A percentile compares a stretch with the other conserved stretches of the same genome.
phyloP scores from a whole-genome alignment of 1,140 invertebrate species.

The Trichonephila inaurata region DNA sequence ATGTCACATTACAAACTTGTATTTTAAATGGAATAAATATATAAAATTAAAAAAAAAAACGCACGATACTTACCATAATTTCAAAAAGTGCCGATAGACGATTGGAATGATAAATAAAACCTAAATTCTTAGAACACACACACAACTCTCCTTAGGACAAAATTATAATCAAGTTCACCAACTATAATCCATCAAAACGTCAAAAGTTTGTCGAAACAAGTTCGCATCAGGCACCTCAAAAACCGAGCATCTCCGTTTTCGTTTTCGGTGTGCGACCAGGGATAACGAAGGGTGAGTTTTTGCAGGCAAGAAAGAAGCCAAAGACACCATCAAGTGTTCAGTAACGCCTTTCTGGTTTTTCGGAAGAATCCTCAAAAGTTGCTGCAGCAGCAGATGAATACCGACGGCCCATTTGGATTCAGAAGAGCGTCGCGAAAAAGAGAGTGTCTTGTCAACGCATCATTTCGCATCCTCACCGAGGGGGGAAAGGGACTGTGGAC shows the following conservation, averaged over 20 bases:
- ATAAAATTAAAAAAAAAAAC: too few relatives aligned
- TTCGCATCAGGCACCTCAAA: background rate
- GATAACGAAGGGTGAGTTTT: background rate
- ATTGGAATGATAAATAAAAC: background rate
- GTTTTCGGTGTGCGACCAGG: background rate
- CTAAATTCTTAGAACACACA: background rate
- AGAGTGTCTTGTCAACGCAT: slow-evolving; percentile 23
- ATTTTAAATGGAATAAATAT: too few relatives aligned
- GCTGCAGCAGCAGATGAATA: background rate
- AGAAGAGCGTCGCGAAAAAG: slow-evolving; percentile 12
- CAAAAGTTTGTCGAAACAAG: background rate
- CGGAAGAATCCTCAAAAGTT: slow-evolving; percentile 15
- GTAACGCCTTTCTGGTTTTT: slow-evolving; percentile 52
- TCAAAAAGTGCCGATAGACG: background rate
- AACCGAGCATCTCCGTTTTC: background rate
- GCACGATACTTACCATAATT: background rate
- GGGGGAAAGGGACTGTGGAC: background rate
- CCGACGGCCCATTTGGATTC: slow-evolving; percentile 21
- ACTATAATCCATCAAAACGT: background rate
- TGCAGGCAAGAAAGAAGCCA: background rate
- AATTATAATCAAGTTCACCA: background rate
- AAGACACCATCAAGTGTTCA: slow-evolving; percentile 47
- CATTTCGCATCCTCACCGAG: background rate
- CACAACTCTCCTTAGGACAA: background rate
- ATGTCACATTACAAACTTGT: too few relatives aligned